phyloP scores from a whole-genome alignment of 2,888 invertebrate species.

The Epirrita christyi region DNA sequence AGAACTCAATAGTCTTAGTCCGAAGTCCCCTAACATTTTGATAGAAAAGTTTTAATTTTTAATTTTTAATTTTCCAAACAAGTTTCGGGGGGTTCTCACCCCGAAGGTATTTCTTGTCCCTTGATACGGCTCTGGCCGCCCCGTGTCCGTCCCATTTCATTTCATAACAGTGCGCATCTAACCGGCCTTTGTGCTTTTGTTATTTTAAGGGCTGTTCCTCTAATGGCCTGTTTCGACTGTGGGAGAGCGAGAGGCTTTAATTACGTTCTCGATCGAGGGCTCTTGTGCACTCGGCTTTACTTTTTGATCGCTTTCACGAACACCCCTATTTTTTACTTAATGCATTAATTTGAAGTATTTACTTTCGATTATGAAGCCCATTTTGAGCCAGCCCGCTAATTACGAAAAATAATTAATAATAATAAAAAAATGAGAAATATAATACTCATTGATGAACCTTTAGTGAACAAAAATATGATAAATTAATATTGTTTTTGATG shows the following conservation, averaged over 20 bases:
- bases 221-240: constrained; percentile 53
- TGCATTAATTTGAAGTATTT: constrained; percentile 34
- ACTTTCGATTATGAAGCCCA: constrained; percentile 27
- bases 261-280: constrained; percentile 44
- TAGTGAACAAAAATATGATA: too few relatives aligned
- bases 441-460: too few relatives aligned
- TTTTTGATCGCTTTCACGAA: constrained; percentile 30
- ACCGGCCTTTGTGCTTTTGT: constrained; percentile 40
- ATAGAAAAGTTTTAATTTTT: too few relatives aligned
- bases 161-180: constrained; percentile 44
- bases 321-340: constrained; percentile 22
- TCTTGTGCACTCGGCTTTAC: constrained; percentile 20
- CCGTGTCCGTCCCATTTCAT: constrained; percentile 40
- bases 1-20: too few relatives aligned
- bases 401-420: not conserved
- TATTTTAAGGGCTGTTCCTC: constrained; percentile 47
- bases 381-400: not conserved
- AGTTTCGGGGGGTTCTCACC: too few relatives aligned
- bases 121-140: constrained; percentile 1
- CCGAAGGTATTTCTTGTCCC: not conserved
- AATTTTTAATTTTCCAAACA: too few relatives aligned
- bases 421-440: not conserved
- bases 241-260: constrained; percentile 45
- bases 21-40: too few relatives aligned
- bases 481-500: too few relatives aligned